Conservation (phyloP, 2,888 invertebrate species). For the Dromius quadrimaculatus region DNA sequence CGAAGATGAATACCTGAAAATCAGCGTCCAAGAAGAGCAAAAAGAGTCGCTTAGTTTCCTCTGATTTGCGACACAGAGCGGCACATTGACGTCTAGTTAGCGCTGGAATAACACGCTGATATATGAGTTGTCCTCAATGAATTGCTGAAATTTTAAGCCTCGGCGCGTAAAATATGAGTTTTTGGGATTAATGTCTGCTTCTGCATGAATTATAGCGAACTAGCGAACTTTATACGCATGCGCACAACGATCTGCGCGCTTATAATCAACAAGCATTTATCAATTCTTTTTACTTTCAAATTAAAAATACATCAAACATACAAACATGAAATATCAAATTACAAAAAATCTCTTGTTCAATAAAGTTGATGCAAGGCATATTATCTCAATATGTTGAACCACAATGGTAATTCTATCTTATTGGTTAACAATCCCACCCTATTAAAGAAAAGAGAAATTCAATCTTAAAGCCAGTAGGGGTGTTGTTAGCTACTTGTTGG, state of each 20-base stretch:
- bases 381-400: conserved; percentile 27
- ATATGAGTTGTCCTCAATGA: conserved; percentile 39
- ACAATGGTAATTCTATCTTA: conserved; percentile 1
- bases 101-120: conserved; percentile 35
- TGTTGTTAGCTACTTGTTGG: conserved; percentile 25
- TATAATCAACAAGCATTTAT: conserved; percentile 42
- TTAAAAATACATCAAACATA: too few species aligned
- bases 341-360: too few species aligned
- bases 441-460: neutral
- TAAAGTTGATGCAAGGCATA: too few species aligned
- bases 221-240: conserved; percentile 36
- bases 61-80: conserved; percentile 26
- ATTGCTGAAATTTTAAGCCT: conserved; percentile 62
- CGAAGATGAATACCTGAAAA: conserved; percentile 41
- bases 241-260: conserved; percentile 29
- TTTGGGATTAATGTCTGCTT: conserved; percentile 61
- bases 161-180: conserved; percentile 60
- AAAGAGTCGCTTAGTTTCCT: conserved; percentile 2
- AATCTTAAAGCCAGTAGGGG: conserved; percentile 12
- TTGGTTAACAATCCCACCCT: conserved; percentile 1
- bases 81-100: conserved; percentile 39
- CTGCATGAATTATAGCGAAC: conserved; percentile 19
- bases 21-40: conserved; percentile 37
- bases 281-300: too few species aligned
- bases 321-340: too few species aligned